phyloP scores from a whole-genome alignment of 2,797 vertebrate species.

The Micropoecilia bifurca region DNA sequence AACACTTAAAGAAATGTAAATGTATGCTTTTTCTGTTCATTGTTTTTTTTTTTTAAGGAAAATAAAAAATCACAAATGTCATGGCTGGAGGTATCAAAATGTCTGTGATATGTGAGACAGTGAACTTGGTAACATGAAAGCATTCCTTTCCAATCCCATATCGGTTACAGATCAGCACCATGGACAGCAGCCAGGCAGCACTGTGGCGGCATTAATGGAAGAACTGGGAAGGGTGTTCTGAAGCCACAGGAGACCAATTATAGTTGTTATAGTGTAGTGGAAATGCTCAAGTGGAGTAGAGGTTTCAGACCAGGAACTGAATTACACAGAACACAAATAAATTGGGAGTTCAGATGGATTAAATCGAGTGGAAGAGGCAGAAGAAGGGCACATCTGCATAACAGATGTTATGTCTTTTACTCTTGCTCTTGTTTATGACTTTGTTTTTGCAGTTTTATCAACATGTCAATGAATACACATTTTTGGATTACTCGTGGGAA shows the following conservation, averaged over 20 bases:
- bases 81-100: slow-evolving; percentile 9
- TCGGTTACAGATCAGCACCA: slow-evolving; percentile 70
- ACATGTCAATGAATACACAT: neutral
- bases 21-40: too few relatives aligned
- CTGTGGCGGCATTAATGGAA: slow-evolving; percentile 67
- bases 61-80: neutral
- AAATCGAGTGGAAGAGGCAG: slow-evolving; percentile 24
- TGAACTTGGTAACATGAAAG: slow-evolving; percentile 43
- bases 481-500: slow-evolving; percentile 2
- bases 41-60: neutral
- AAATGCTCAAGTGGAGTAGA: slow-evolving; percentile 49
- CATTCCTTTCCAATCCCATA: slow-evolving; percentile 42
- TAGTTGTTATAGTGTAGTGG: slow-evolving; percentile 56
- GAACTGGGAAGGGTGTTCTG: slow-evolving; percentile 49
- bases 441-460: slow-evolving; percentile 22
- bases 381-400: slow-evolving; percentile 34
- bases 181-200: slow-evolving; percentile 64
- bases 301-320: slow-evolving; percentile 36
- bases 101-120: slow-evolving; percentile 9
- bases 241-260: slow-evolving; percentile 73
- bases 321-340: slow-evolving; percentile 32
- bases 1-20: slow-evolving; percentile 7
- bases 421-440: slow-evolving; percentile 13
- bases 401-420: slow-evolving; percentile 9
- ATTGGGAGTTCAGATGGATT: slow-evolving; percentile 33